These are phyloP conservation scores for Centropus unirufus DNA, from an alignment of 2,113 vertebrate genomes.

Conservation along the genomic window DNA sequence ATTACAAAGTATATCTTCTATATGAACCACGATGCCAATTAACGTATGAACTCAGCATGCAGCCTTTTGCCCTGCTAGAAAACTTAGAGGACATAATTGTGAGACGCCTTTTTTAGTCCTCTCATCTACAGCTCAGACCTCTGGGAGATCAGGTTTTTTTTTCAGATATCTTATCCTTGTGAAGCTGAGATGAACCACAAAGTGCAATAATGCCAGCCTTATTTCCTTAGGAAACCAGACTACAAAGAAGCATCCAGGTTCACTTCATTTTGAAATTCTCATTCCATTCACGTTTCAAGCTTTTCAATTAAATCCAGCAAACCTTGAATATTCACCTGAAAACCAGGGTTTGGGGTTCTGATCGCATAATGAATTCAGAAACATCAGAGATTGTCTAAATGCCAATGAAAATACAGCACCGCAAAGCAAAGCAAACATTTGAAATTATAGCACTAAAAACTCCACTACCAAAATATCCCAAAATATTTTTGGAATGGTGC, in stretches of 20 bases:
- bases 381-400: neutral
- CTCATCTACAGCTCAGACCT: neutral
- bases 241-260: neutral
- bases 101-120: neutral
- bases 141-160: neutral
- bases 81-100: neutral
- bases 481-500: neutral
- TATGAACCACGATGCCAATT: neutral
- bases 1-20: neutral
- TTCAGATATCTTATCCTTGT: neutral
- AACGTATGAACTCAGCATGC: fast-evolving
- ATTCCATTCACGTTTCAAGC: neutral
- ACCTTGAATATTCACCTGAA: neutral
- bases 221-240: neutral
- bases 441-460: neutral
- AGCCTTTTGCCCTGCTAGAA: neutral
- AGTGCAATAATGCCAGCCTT: neutral
- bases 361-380: neutral
- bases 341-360: neutral
- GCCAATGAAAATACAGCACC: neutral
- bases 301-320: neutral
- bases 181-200: neutral
- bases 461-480: neutral
- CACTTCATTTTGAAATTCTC: neutral
- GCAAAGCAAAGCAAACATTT: neutral